Conservation (phyloP, 2,797 vertebrate genomes). For the Dendrocincla fuliginosa region DNA sequence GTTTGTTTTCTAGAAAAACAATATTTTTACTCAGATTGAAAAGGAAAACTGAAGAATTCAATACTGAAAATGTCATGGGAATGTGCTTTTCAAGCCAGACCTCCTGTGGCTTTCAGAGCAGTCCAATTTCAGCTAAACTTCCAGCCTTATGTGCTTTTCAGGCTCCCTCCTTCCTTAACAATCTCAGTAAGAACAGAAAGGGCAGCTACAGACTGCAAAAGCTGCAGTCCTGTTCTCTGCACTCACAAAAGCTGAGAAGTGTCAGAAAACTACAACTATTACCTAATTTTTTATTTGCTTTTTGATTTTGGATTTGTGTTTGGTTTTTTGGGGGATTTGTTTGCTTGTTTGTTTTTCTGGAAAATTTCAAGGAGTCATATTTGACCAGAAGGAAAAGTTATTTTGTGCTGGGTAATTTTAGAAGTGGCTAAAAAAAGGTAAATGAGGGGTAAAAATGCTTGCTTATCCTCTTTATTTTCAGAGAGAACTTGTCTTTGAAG, state of each 20-base stretch:
- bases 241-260: not conserved
- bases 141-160: not conserved
- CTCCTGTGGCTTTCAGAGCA: not conserved
- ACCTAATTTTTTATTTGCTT: not conserved
- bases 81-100: not conserved
- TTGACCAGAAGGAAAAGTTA: not conserved
- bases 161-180: not conserved
- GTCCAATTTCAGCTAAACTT: not conserved
- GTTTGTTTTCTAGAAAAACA: not conserved
- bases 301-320: not conserved
- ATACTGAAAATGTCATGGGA: not conserved
- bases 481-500: not conserved
- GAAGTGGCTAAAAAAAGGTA: not conserved
- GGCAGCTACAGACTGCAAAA: not conserved
- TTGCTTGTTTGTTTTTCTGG: not conserved
- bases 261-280: not conserved
- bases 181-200: not conserved
- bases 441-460: not conserved
- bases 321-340: not conserved
- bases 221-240: not conserved
- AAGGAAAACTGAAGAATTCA: not conserved
- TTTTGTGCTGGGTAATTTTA: not conserved
- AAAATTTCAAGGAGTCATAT: not conserved
- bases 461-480: not conserved
- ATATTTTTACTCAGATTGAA: not conserved